Conservation (phyloP, 2,888 invertebrate genomes). For the Girardia tigrina region DNA sequence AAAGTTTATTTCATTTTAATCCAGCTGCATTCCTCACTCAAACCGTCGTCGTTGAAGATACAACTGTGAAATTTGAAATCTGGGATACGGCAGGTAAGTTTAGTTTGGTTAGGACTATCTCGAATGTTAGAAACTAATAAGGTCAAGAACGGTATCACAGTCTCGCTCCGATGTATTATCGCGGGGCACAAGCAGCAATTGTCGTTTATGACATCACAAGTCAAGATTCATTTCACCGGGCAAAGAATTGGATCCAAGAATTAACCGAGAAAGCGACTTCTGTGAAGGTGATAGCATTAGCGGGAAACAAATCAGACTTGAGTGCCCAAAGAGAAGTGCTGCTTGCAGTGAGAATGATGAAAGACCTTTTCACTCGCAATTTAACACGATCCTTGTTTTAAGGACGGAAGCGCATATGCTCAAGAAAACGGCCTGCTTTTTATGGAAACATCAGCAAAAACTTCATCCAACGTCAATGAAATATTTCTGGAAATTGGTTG, state of each 20-base stretch:
- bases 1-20: no score
- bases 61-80: slow-evolving; percentile 98
- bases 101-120: not conserved
- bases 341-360: slow-evolving; percentile 51
- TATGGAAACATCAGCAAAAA: slow-evolving; percentile 99
- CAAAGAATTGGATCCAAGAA: slow-evolving; percentile 99
- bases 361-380: no score
- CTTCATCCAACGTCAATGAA: slow-evolving; percentile 98
- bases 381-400: slow-evolving; percentile 16
- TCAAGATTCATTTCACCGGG: slow-evolving; percentile 93
- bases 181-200: slow-evolving; percentile 71
- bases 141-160: slow-evolving; percentile 81
- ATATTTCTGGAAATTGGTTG: slow-evolving; percentile 89
- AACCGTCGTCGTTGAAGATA: slow-evolving; percentile 93
- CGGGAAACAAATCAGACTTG: slow-evolving; percentile 95
- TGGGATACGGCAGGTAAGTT: slow-evolving; percentile 95
- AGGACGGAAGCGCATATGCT: slow-evolving; percentile 77
- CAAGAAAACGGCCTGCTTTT: slow-evolving; percentile 96
- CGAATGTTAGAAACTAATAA: not conserved
- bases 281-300: slow-evolving; percentile 95
- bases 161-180: slow-evolving; percentile 85
- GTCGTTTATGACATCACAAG: slow-evolving; percentile 99
- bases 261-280: slow-evolving; percentile 95
- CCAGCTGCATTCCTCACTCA: slow-evolving; percentile 93
- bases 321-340: slow-evolving; percentile 89